Evolutionary conservation across 2,888 invertebrate species (phyloP), one percentile per base, ranked within the genome.

Genomic region (Morinoia aosen): DNA sequence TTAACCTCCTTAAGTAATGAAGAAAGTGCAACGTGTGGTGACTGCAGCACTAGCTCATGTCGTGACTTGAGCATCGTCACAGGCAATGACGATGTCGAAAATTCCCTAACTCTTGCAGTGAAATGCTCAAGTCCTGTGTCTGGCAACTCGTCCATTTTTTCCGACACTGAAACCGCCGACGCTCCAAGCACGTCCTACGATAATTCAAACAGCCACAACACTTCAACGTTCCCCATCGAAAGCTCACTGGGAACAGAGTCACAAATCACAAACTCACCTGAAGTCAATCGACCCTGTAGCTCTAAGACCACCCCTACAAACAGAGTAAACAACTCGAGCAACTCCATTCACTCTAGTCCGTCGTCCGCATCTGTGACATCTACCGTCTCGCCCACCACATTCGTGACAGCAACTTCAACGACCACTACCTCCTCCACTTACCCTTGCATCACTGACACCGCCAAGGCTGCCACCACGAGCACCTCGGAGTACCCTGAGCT

Each of bases 121-220:
- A 93, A 93, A 57, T 57, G 93, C 48, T 93, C 93, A 11, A 93
- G 93, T 57, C 93, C 93, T 48, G 93, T n/a, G 25, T 93, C 93
- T 7, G 16, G 33, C 58, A 93, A 93, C 58, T 93, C 93, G 14
- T 93, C 93, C 33, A 57, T 57, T 16, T 57, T 93, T 12, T 93
- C 93, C 14, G 93, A 93, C 57, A 57, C 93, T 10, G 93, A 93
- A 57, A 93, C 93, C 33, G 93, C 57, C 40, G 93, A 93, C 25
- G 57, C 56, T 93, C 93, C 93, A 16, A 93, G 93, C 57, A 93
- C 93, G 12, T 93, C 93, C n/a, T 93, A 93, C 10, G 93, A 93
- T 12, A 93, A 93, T 93, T 93, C 93, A 33, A 93, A 93, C 57
- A 93, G 93, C 93, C 93, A 57, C 57, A 90, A 90, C 33, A 93